phyloP scores from a whole-genome alignment of 1,140 invertebrate genomes.

The Leptinotarsa texana region DNA sequence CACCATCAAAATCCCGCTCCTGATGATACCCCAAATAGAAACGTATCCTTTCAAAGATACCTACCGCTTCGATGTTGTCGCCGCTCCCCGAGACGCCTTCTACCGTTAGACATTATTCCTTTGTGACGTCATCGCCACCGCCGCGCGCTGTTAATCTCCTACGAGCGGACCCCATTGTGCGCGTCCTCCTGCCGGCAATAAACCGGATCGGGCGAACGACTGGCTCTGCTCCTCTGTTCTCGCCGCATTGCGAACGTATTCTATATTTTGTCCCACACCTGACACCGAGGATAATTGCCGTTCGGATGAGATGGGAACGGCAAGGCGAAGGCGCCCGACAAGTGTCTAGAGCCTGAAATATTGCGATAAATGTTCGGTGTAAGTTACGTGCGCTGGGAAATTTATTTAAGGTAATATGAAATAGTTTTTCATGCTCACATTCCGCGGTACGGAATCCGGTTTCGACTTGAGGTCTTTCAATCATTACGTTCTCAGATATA shows the following conservation, averaged over 20 bases:
- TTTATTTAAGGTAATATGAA: not conserved
- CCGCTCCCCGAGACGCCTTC: constrained; percentile 9
- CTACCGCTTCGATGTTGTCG: not conserved
- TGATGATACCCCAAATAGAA: not conserved
- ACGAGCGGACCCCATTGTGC: not conserved
- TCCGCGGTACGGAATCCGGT: too few relatives aligned
- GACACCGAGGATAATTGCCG: constrained; percentile 1
- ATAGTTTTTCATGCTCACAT: not conserved
- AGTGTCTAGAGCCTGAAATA: not conserved
- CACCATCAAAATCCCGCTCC: not conserved
- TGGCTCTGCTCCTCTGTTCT: not conserved
- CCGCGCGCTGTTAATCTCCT: constrained; percentile 1
- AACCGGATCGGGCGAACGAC: not conserved
- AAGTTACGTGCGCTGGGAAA: not conserved
- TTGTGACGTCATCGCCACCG: constrained; percentile 15
- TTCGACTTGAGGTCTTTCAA: too few relatives aligned
- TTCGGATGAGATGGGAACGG: not conserved
- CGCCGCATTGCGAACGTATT: not conserved
- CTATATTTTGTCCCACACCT: not conserved
- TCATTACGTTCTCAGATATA: too few relatives aligned
- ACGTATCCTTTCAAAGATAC: not conserved
- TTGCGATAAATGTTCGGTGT: not conserved
- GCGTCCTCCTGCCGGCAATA: not conserved
- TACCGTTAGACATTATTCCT: constrained; percentile 2
- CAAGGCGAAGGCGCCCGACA: not conserved